These are phyloP conservation scores for Drepana falcataria DNA, from an alignment of 2,888 invertebrate species.

Conservation along the genomic window DNA sequence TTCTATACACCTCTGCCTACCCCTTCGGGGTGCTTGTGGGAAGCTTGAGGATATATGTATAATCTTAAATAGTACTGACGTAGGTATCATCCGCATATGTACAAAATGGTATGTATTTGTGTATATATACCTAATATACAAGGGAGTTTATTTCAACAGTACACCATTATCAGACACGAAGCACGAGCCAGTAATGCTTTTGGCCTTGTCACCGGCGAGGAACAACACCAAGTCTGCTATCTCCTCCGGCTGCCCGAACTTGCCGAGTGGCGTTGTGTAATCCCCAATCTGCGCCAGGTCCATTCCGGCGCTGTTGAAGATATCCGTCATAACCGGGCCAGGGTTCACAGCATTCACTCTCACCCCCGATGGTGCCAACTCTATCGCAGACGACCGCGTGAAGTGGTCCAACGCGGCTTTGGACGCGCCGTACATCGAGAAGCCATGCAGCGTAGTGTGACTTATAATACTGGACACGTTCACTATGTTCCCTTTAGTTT, in stretches of 20 bases:
- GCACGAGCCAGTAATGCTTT: conserved; percentile 11
- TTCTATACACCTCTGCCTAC: too few relatives aligned
- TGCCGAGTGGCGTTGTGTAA: conserved; percentile 3
- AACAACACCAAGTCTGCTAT: conserved; percentile 12
- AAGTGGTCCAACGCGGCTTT: conserved; percentile 36
- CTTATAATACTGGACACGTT: conserved; percentile 30
- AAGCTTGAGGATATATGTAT: too few relatives aligned
- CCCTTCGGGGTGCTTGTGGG: too few relatives aligned
- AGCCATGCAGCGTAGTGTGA: conserved; percentile 2
- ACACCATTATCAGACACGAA: conserved; percentile 11
- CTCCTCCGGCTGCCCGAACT: conserved; percentile 9
- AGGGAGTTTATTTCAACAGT: conserved; percentile 3
- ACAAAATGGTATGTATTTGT: too few relatives aligned
- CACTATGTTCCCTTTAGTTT: conserved; percentile 33
- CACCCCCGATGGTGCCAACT: conserved; percentile 25
- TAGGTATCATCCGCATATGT: too few relatives aligned
- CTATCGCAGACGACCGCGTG: conserved; percentile 24
- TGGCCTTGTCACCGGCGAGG: conserved; percentile 13
- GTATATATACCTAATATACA: too few relatives aligned
- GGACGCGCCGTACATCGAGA: conserved; percentile 19
- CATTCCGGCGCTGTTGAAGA: conserved; percentile 17
- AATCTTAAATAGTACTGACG: too few relatives aligned
- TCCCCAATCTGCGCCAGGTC: neutral
- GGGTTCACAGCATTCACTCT: conserved; percentile 82
- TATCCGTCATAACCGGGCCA: conserved; percentile 33